Conservation (phyloP, 2,113 vertebrate genomes). For the Onychostruthus taczanowskii region DNA sequence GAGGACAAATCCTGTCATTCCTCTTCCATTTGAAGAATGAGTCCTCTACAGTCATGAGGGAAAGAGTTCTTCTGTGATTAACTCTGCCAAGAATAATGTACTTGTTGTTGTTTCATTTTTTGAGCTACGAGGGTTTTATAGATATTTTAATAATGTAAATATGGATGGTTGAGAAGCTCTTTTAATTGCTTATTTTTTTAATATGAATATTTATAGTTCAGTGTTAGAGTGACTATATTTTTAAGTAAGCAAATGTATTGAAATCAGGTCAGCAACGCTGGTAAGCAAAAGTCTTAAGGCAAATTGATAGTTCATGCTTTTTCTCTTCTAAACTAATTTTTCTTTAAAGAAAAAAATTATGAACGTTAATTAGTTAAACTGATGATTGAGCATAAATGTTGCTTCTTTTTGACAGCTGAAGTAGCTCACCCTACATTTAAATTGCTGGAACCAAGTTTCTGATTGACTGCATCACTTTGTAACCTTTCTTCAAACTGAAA, state of each 20-base stretch:
- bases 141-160: neutral
- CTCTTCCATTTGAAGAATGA: neutral
- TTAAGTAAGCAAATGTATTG: constrained; percentile 7
- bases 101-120: neutral
- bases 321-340: constrained; percentile 12
- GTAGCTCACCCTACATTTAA: neutral
- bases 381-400: constrained; percentile 8
- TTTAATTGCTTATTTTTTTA: neutral
- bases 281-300: neutral
- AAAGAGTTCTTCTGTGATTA: neutral
- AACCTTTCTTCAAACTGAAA: constrained; percentile 9
- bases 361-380: constrained; percentile 34
- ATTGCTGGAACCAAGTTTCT: constrained; percentile 39
- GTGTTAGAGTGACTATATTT: neutral
- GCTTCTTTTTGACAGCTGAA: neutral
- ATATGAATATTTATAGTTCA: neutral
- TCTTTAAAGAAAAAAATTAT: neutral
- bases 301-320: constrained; percentile 12
- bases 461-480: neutral
- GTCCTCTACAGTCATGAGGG: neutral
- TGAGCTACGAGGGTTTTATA: neutral
- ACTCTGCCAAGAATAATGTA: neutral
- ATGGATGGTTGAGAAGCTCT: neutral
- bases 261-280: constrained; percentile 15
- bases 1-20: neutral